Evolutionary conservation across 2,113 vertebrate genomes (phyloP).

Genomic region (Orthonyx spaldingii): DNA sequence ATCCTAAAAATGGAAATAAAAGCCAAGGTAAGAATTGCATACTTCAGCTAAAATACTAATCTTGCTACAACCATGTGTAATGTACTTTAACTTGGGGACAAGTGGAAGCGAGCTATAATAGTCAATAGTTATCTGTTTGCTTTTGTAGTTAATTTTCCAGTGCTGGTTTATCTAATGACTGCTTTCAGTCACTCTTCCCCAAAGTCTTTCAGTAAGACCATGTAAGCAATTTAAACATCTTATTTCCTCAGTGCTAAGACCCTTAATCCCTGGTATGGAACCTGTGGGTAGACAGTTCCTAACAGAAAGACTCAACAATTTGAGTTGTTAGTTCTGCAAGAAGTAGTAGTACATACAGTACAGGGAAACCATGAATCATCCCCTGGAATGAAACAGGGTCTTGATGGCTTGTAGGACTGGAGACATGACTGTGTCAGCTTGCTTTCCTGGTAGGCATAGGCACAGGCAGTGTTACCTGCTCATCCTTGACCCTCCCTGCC

Average conservation of each 20-base stretch:
- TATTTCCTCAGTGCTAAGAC: not conserved
- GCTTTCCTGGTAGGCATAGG: not conserved
- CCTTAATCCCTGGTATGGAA: not conserved
- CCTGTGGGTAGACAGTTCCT: not conserved
- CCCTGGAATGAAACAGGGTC: not conserved
- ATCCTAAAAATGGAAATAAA: slow-evolving; percentile 98
- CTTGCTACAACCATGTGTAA: not conserved
- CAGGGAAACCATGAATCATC: not conserved
- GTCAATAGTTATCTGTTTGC: not conserved
- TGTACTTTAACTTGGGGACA: not conserved
- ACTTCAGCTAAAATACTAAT: not conserved
- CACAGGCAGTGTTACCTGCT: not conserved
- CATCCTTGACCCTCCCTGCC: not conserved
- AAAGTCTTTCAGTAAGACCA: not conserved
- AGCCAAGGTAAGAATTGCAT: slow-evolving; percentile 81
- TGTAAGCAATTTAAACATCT: not conserved
- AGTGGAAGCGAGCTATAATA: not conserved
- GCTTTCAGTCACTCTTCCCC: not conserved
- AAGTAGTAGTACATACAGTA: not conserved
- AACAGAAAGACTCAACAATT: not conserved
- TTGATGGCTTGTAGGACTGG: not conserved
- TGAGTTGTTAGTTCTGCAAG: not conserved
- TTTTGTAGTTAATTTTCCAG: not conserved
- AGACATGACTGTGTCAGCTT: not conserved
- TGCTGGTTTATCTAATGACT: not conserved